Percentiles rank a stretch among this genome's conserved stretches.
Conservation (phyloP, 1,140 invertebrate species). For the Drosophila bifasciata region DNA sequence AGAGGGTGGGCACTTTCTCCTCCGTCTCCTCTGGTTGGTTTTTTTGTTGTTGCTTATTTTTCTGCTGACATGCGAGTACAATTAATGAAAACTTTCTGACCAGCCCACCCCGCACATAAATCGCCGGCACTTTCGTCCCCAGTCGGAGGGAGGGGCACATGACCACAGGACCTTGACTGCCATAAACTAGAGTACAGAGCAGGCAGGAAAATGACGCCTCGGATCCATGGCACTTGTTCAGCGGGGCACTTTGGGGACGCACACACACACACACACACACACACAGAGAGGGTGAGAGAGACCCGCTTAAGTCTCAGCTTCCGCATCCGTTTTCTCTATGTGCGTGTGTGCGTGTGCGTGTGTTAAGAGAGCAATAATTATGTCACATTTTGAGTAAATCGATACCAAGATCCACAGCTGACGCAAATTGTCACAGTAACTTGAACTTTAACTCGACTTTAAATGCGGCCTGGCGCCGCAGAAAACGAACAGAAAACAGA, state of each 20-base stretch:
- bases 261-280: neutral
- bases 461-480: constrained; percentile 52
- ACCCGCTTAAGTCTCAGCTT: constrained; percentile 32
- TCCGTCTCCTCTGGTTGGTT: neutral
- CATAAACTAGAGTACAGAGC: constrained; percentile 55
- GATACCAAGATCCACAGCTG: constrained; percentile 56
- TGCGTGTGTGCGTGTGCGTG: constrained; percentile 31
- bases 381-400: constrained; percentile 72
- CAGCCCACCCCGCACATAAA: constrained; percentile 51
- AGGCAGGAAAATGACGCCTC: constrained; percentile 26
- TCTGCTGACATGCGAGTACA: constrained; percentile 60
- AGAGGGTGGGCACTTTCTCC: constrained; percentile 12
- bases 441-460: constrained; percentile 82
- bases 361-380: constrained; percentile 73
- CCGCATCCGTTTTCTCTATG: constrained; percentile 1
- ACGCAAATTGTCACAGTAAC: constrained; percentile 66
- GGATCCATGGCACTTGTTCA: constrained; percentile 54
- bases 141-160: constrained; percentile 41
- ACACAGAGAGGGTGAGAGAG: too few species aligned
- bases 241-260: constrained; percentile 51
- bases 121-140: constrained; percentile 39
- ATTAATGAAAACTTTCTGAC: constrained; percentile 64
- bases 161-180: constrained; percentile 49
- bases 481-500: neutral
- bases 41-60: constrained; percentile 46